phyloP scores from a whole-genome alignment of 2,888 invertebrate genomes.

The Campoletis raptor region DNA sequence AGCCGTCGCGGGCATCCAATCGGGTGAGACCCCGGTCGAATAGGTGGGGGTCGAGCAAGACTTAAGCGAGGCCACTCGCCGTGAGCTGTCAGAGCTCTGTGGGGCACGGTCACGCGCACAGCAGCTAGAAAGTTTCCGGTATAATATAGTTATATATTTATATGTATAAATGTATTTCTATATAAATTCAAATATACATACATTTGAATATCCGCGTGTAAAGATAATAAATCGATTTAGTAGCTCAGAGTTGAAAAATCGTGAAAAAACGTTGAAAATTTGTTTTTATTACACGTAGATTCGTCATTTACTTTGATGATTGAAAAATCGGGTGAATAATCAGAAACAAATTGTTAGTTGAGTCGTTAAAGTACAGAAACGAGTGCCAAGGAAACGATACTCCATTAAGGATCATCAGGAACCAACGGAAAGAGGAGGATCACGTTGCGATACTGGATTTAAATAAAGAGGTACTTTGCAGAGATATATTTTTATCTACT shows the following conservation, averaged over 20 bases:
- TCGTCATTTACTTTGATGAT: not conserved
- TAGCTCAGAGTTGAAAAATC: slow-evolving; percentile 60
- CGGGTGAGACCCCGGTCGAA: slow-evolving; percentile 74
- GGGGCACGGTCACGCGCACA: slow-evolving; percentile 85
- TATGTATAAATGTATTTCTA: slow-evolving; percentile 5
- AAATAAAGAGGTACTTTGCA: slow-evolving; percentile 64
- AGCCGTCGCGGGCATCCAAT: slow-evolving; percentile 78
- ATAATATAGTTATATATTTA: slow-evolving; percentile 42
- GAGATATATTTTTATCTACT: slow-evolving; percentile 59
- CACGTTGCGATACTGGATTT: slow-evolving; percentile 1
- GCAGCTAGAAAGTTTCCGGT: slow-evolving; percentile 74
- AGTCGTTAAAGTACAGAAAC: slow-evolving; percentile 12
- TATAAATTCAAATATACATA: slow-evolving; percentile 17
- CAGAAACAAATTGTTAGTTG: not conserved
- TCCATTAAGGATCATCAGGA: slow-evolving; percentile 38
- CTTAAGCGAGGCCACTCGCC: slow-evolving; percentile 85
- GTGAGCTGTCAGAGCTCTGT: slow-evolving; percentile 85
- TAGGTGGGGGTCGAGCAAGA: slow-evolving; percentile 83
- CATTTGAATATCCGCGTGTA: not conserved
- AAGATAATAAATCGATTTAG: slow-evolving; percentile 42
- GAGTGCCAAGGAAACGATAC: slow-evolving; percentile 40
- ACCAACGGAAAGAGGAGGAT: slow-evolving; percentile 47
- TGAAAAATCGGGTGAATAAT: not conserved
- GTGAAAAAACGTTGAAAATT: slow-evolving; percentile 37
- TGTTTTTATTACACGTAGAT: not conserved